Conservation (phyloP, 2,797 vertebrate species). For the Heliangelus exortis region DNA sequence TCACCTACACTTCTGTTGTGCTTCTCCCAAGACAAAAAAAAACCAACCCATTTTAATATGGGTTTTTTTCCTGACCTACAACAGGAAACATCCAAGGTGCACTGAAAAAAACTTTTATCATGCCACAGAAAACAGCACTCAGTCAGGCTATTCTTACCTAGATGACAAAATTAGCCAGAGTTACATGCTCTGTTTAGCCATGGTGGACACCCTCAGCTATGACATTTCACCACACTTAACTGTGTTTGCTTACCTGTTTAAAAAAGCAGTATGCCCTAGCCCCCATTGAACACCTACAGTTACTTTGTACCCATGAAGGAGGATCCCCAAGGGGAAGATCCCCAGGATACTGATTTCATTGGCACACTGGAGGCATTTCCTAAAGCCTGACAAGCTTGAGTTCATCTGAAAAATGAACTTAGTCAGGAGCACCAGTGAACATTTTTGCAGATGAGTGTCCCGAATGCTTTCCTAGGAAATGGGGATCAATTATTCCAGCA, state of each 20-base stretch:
- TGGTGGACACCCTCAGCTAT: not conserved
- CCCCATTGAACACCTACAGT: accelerated
- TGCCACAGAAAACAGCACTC: not conserved
- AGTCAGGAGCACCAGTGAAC: not conserved
- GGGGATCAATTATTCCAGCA: not conserved
- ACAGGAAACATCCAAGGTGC: accelerated
- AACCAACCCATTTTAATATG: not conserved
- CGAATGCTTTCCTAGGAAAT: not conserved
- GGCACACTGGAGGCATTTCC: not conserved
- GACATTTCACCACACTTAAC: not conserved
- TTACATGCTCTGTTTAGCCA: accelerated
- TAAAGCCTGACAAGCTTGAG: not conserved
- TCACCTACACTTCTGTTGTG: not conserved
- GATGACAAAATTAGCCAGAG: not conserved
- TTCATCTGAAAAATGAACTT: not conserved
- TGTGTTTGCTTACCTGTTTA: accelerated
- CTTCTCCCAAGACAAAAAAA: not conserved
- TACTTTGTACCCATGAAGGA: not conserved
- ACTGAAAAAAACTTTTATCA: not conserved
- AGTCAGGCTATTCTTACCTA: not conserved
- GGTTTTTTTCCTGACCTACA: not conserved
- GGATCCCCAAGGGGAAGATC: no score
- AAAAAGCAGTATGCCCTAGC: accelerated
- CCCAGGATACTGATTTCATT: not conserved
- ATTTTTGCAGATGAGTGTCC: not conserved